phyloP scores from a whole-genome alignment of 2,113 vertebrate species.

The Tychaedon coryphoeus region DNA sequence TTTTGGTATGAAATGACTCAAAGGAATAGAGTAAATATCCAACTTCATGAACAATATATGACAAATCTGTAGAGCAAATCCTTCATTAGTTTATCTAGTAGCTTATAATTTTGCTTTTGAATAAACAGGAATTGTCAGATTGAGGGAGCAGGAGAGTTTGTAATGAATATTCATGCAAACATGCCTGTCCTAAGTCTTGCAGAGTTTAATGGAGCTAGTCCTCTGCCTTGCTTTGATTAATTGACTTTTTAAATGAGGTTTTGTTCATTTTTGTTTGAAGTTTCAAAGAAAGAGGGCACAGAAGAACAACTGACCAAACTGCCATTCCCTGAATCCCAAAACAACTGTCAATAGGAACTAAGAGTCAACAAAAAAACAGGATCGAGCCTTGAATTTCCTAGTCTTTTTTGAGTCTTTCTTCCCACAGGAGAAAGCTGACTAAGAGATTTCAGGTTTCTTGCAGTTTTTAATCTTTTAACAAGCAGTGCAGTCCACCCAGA shows the following conservation, averaged over 20 bases:
- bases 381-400: not conserved
- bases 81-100: constrained; percentile 24
- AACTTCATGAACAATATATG: not conserved
- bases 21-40: not conserved
- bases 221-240: not conserved
- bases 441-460: not conserved
- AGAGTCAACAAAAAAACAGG: not conserved
- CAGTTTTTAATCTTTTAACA: not conserved
- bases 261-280: not conserved
- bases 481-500: accelerated
- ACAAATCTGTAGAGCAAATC: not conserved
- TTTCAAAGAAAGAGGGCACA: not conserved
- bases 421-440: not conserved
- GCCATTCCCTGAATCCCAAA: not conserved
- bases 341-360: not conserved
- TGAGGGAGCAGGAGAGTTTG: not conserved
- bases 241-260: not conserved
- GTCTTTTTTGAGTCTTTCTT: not conserved
- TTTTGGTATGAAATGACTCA: constrained; percentile 32
- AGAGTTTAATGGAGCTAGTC: not conserved
- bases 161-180: not conserved
- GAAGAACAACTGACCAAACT: not conserved
- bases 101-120: not conserved
- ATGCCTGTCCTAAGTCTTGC: not conserved
- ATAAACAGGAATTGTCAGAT: not conserved